Base-by-base conservation (phyloP, 2,888 invertebrate species). In the Nomada lathburiana region DNA sequence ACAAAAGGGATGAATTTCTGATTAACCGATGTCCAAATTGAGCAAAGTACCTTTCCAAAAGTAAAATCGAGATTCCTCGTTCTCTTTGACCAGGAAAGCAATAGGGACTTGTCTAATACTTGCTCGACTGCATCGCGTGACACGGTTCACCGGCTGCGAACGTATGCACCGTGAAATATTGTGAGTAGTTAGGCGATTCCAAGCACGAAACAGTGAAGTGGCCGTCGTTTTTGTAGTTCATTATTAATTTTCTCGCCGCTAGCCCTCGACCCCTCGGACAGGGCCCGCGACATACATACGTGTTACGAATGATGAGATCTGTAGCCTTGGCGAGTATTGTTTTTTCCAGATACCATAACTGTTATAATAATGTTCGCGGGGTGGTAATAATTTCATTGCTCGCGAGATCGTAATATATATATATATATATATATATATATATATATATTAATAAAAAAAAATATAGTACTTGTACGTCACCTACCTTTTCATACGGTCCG, bases 81-180 rank as follows among this genome's bases (percentile, higher is more conserved):
- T 69, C 70, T 68, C 42, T 55, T 53, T 53, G 42, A 65, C 60
- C 73, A 53, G 65, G 73, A 7, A 53, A 29, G 69, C 80, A 68
- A 68, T 69, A 72, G 75, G 82, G 90, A 86, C 84, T 83, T 87
- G 86, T 85, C 90, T 87, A 88, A 91, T 90, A 91, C 87, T 81
- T 79, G 79, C 72, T 84, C 82, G 84, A 82, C 89, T 88, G 82
- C 87, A 88, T 91, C 89, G 90, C 92, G 90, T 91, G 91, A 90
- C 90, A 88, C 81, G 80, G 63, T 70, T 82, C 76, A 69, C 80
- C 84, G 80, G 75, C 73, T 83, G 74, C 77, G 73, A 42, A 67
- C 74, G 73, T 86, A 78, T 86, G 74, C 73, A 86, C 86, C 80
- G 84, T 90, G 85, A 91, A 90, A 91, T 89, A 91, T 91, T 86